Evolutionary conservation across 2,888 invertebrate genomes (phyloP).

Genomic region (Melanostoma scalare): DNA sequence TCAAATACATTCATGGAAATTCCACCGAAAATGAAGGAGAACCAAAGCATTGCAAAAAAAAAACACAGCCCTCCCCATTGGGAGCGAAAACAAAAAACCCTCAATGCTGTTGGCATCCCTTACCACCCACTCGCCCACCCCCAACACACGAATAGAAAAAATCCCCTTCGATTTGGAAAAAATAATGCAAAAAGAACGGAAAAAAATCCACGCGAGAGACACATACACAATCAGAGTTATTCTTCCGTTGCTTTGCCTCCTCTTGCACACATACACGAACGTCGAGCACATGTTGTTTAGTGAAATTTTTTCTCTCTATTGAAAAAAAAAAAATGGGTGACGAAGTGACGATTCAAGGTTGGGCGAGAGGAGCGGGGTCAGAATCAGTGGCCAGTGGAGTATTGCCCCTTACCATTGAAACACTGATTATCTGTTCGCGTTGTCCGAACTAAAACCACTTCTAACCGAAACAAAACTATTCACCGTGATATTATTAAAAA

Average conservation of each 20-base stretch:
- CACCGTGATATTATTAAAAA: conserved; percentile 20
- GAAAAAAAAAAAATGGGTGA: conserved; percentile 38
- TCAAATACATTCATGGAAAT: conserved; percentile 73
- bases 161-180: conserved; percentile 53
- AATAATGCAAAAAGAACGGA: conserved; percentile 49
- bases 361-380: conserved; percentile 9
- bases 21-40: conserved; percentile 70
- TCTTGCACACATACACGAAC: conserved; percentile 44
- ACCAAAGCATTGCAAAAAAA: conserved; percentile 40
- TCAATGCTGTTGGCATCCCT: conserved; percentile 37
- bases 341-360: conserved; percentile 62
- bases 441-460: background rate
- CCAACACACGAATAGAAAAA: conserved; percentile 45
- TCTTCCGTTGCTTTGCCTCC: conserved; percentile 45
- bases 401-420: background rate
- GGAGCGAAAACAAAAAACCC: conserved; percentile 45
- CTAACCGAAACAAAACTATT: conserved; percentile 25
- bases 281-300: conserved; percentile 62
- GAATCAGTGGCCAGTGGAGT: conserved; percentile 5
- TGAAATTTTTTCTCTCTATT: conserved; percentile 49
- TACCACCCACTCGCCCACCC: conserved; percentile 32
- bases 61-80: conserved; percentile 54
- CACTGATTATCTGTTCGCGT: conserved; percentile 6
- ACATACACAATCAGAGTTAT: conserved; percentile 39
- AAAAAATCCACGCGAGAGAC: conserved; percentile 67